Base-by-base conservation (phyloP, 2,797 vertebrate species). In the Alfaro cultratus region DNA sequence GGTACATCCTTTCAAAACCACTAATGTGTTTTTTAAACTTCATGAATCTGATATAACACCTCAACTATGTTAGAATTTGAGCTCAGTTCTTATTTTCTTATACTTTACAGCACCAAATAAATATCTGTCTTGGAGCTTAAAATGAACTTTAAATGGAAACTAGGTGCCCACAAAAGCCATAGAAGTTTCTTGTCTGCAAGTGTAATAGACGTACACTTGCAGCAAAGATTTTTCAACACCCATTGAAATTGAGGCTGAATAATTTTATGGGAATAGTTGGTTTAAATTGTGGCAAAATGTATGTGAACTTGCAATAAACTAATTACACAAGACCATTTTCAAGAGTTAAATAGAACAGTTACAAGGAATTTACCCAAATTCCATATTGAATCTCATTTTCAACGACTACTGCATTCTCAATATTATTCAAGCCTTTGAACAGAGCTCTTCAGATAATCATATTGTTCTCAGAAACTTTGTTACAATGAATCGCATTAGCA, bases 81-180 rank as follows among this genome's bases (percentile, higher is more conserved):
- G 75, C 70, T 79, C 46, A 43, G 39, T 73, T 86, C 26, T 34
- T 79, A 64, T 60, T 46, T 78, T 60, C 57, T 78, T 72, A 68
- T 62, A 60, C 84, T 62, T 77, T 79, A 77, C 80, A 60, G 68
- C 78, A 75, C 67, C 86, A 91, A 89, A 86, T 85, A 86, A 78
- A 43, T 75, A 68, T 83, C 87, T 85, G 79, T 83, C 85, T 79
- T 81, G 4, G 79, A 49, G 39, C 79, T 89, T 64, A 86, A 86
- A 84, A 64, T 55, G 26, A 78, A 78, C 29, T 51, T 29, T n/a
- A 83, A 82, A 89, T 85, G 83, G 83, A 88, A 91, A 87, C 45
- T 68, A 79, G 73, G 81, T 77, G 43, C 78, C 79, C 76, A 76
- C 55, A 86, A 29, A 79, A 72, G 41, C 49, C 21, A 49, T 81